These are phyloP conservation scores for Leptocoma aspasia DNA, from an alignment of 2,113 vertebrate species.

Conservation along the genomic window DNA sequence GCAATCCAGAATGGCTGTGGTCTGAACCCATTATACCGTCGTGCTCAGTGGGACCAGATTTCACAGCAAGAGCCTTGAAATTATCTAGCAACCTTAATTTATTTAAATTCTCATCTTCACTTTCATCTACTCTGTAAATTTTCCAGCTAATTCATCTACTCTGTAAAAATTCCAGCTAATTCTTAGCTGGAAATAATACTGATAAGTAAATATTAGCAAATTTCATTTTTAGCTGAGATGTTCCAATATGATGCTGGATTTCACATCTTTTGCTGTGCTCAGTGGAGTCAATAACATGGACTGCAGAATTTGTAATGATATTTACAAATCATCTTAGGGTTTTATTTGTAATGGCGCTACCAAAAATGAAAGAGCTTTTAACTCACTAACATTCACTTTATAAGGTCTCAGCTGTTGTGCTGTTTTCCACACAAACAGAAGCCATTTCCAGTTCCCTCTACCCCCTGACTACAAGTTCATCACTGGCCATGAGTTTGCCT, in stretches of 20 bases:
- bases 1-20: neutral
- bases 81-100: neutral
- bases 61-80: neutral
- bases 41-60: conserved; percentile 24
- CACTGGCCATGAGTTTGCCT: neutral
- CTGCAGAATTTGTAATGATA: neutral
- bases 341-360: neutral
- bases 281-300: neutral
- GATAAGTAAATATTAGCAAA: neutral
- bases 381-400: neutral
- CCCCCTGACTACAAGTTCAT: neutral
- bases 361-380: neutral
- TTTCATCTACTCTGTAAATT: neutral
- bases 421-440: neutral
- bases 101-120: neutral
- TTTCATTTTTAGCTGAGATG: neutral
- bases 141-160: neutral
- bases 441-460: neutral
- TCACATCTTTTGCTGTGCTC: neutral
- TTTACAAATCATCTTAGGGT: neutral
- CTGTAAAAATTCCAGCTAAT: neutral
- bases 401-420: neutral
- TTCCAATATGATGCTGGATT: neutral
- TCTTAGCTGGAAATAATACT: neutral
- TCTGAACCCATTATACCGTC: neutral